Percentiles rank a stretch among this genome's conserved stretches.
Evolutionary conservation across 2,888 invertebrate genomes (phyloP).

Genomic region (Tachystola acroxantha): DNA sequence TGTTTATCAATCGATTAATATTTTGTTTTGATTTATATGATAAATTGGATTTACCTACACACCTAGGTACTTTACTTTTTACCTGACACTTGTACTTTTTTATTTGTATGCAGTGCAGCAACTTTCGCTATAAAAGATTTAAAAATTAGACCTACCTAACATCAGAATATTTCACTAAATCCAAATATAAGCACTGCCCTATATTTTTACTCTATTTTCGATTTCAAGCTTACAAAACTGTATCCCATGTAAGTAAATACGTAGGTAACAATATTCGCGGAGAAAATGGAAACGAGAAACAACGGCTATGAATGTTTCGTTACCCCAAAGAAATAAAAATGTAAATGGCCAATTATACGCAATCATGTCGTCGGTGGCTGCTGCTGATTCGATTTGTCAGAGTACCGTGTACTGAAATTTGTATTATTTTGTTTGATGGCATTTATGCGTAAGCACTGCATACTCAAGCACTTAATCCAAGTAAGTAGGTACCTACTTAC

Average conservation of each 20-base stretch:
- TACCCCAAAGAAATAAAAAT: constrained; percentile 28
- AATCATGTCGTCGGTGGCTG: constrained; percentile 32
- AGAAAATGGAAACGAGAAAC: constrained; percentile 1
- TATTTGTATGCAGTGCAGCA: too few species aligned
- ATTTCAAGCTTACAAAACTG: too few species aligned
- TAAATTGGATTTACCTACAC: too few species aligned
- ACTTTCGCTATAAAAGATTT: too few species aligned
- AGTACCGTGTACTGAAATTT: constrained; percentile 9
- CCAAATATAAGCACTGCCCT: too few species aligned
- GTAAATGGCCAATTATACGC: constrained; percentile 30
- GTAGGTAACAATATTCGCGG: background rate
- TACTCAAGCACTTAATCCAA: background rate
- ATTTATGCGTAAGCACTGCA: background rate
- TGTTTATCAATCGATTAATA: too few species aligned
- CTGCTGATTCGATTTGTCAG: constrained; percentile 23
- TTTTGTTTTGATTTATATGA: too few species aligned
- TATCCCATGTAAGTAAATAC: background rate
- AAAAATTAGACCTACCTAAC: too few species aligned
- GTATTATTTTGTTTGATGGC: background rate
- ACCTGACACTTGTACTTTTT: too few species aligned
- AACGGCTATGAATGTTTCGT: constrained; percentile 3
- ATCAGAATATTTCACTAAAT: too few species aligned
- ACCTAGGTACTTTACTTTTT: too few species aligned
- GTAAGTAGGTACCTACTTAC: too few species aligned
- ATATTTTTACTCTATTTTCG: background rate